Conservation (phyloP, 2,797 vertebrate species). For the Coregonus ussuriensis region DNA sequence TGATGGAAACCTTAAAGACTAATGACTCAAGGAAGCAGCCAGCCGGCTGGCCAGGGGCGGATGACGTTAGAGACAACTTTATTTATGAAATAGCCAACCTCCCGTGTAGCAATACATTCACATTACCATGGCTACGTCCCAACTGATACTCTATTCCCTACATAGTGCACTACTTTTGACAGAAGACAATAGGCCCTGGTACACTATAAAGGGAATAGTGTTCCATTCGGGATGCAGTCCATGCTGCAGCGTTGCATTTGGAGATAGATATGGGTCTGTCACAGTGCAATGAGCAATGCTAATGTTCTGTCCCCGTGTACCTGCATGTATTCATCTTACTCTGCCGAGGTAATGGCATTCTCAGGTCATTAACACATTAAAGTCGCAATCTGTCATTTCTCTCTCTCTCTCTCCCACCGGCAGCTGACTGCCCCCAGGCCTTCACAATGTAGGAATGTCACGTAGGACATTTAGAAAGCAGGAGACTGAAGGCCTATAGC, state of each 20-base stretch:
- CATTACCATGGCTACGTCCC: slow-evolving; percentile 68
- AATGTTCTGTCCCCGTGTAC: slow-evolving; percentile 71
- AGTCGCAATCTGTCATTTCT: slow-evolving; percentile 65
- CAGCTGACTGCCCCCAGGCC: slow-evolving; percentile 11
- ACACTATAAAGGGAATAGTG: background rate
- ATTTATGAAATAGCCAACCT: slow-evolving; percentile 76
- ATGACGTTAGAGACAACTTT: slow-evolving; percentile 77
- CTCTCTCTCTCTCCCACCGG: slow-evolving; percentile 40
- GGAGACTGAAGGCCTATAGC: slow-evolving; percentile 29
- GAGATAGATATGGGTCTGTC: slow-evolving; percentile 69
- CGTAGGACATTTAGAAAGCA: slow-evolving; percentile 36
- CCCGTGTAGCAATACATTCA: slow-evolving; percentile 75
- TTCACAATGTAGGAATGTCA: slow-evolving; percentile 17
- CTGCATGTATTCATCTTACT: slow-evolving; percentile 75
- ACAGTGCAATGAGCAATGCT: slow-evolving; percentile 72
- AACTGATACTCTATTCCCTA: background rate
- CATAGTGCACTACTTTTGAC: background rate
- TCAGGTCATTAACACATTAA: slow-evolving; percentile 73
- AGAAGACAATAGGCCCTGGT: background rate
- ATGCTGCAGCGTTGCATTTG: background rate
- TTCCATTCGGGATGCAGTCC: background rate
- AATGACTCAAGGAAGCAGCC: slow-evolving; percentile 64
- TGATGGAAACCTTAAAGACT: slow-evolving; percentile 67
- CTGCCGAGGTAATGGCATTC: slow-evolving; percentile 70
- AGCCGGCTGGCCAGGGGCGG: slow-evolving; percentile 57